Evolutionary conservation across 2,797 vertebrate genomes (phyloP), one percentile per base, ranked within the genome.

Genomic region (Bucorvus abyssinicus): DNA sequence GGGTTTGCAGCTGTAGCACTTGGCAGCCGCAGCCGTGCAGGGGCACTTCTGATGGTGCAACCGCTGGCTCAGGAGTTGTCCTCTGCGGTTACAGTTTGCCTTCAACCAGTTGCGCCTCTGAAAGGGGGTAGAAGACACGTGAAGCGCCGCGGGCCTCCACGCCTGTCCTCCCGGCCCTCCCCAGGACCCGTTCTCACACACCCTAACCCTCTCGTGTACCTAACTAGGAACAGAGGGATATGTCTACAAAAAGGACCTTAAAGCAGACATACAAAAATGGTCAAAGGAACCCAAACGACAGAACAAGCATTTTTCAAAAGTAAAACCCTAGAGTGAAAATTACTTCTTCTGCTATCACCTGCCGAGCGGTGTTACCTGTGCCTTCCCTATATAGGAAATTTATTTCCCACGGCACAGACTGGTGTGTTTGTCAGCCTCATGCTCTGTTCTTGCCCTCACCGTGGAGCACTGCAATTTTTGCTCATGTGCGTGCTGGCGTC

Each of bases 181-280:
- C 61, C 2, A 3, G 9, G 23, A 10, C 4, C 60, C 1, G 44
- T 29, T 23, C 38, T 4, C 3, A 17, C 42, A 1, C 34, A 21
- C 3, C 68, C 18, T 7, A 11, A 7, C n/a, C n/a, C 21, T 0
- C 14, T 11, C 27, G 10, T 19, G 44, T 16, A 30, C 40, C 38
- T 15, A 12, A 0, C 40, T 9, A 38, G 6, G 2, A 17, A 12
- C 12, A 0, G 1, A 6, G 44, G 2, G 6, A 1, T 2, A 9
- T 0, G 13, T 0, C 59, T 15, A 0, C 2, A 4, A 0, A 19
- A 67, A 27, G 20, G 57, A 8, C 20, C 53, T 20, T 3, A 12
- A 10, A 55, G 52, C 7, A 3, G 18, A 6, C 15, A 1, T 8
- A 10, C 7, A 19, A 38, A 45, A 42, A 13, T 14, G 11, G 2